Conservation (phyloP, 2,797 vertebrate genomes). For the Otus scops region DNA sequence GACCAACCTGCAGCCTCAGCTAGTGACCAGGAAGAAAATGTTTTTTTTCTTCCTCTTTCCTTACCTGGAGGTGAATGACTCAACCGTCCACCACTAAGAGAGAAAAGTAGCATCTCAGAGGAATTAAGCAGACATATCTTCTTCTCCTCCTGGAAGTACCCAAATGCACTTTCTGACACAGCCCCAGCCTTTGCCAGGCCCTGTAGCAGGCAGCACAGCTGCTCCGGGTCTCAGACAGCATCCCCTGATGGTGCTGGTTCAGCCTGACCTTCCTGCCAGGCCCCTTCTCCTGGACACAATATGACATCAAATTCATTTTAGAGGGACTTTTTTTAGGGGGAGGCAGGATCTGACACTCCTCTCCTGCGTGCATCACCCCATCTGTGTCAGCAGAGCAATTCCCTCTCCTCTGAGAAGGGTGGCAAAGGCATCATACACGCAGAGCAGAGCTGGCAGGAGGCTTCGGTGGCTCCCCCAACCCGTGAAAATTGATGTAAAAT, state of each 20-base stretch:
- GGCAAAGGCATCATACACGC: neutral
- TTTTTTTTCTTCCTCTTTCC: neutral
- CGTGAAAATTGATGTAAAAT: constrained; percentile 33
- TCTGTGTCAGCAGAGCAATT: neutral
- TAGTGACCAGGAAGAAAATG: neutral
- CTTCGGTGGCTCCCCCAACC: neutral
- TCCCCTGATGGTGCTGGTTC: neutral
- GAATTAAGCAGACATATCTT: neutral
- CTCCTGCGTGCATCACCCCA: neutral
- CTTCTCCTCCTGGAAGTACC: neutral
- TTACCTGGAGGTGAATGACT: neutral
- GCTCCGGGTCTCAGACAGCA: neutral
- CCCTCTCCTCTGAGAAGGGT: neutral
- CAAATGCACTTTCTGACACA: neutral
- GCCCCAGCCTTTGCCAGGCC: neutral
- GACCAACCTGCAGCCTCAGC: neutral
- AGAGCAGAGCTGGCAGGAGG: neutral
- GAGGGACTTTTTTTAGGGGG: neutral
- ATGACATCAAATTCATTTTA: neutral
- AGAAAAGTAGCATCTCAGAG: neutral
- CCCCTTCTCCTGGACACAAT: neutral
- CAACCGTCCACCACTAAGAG: neutral
- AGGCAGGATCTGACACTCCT: rapidly evolving
- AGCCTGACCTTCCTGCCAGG: neutral
- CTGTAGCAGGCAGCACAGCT: neutral